Evolutionary conservation across 1,140 invertebrate genomes (phyloP).

Genomic region (Tetraneura akinire): DNA sequence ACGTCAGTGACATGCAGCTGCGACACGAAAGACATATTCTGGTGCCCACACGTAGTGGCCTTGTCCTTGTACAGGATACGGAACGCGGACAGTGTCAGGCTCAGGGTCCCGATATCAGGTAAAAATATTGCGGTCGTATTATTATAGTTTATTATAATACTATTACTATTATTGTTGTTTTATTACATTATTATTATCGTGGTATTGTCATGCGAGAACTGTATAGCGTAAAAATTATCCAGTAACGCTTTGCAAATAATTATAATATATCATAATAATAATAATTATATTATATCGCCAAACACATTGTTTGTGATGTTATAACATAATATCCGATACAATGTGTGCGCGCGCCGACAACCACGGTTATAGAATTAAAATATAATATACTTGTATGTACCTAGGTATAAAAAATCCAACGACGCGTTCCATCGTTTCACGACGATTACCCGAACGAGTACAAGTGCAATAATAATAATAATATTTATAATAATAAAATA

Average conservation of each 20-base stretch:
- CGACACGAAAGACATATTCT: constrained; percentile 82
- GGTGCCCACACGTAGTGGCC: constrained; percentile 91
- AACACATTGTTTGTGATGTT: too few species aligned
- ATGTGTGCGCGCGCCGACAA: not conserved
- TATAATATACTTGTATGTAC: not conserved
- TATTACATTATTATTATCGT: not conserved
- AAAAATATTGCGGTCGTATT: constrained; percentile 55
- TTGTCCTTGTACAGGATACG: constrained; percentile 84
- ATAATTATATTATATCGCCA: too few species aligned
- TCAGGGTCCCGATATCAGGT: constrained; percentile 86
- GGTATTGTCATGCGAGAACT: not conserved
- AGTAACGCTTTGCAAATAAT: too few species aligned
- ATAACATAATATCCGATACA: not conserved
- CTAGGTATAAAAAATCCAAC: not conserved
- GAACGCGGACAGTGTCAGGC: constrained; percentile 76
- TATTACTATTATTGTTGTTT: not conserved
- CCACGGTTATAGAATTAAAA: not conserved
- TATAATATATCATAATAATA: too few species aligned
- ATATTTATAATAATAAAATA: not conserved
- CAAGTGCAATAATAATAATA: not conserved
- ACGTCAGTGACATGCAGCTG: constrained; percentile 89
- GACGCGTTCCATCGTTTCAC: not conserved
- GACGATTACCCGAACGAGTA: not conserved
- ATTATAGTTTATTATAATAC: not conserved
- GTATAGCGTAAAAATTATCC: too few species aligned